Evolutionary conservation across 2,888 invertebrate genomes (phyloP), one percentile per base, ranked within the genome.

Genomic region (Apeira syringaria): DNA sequence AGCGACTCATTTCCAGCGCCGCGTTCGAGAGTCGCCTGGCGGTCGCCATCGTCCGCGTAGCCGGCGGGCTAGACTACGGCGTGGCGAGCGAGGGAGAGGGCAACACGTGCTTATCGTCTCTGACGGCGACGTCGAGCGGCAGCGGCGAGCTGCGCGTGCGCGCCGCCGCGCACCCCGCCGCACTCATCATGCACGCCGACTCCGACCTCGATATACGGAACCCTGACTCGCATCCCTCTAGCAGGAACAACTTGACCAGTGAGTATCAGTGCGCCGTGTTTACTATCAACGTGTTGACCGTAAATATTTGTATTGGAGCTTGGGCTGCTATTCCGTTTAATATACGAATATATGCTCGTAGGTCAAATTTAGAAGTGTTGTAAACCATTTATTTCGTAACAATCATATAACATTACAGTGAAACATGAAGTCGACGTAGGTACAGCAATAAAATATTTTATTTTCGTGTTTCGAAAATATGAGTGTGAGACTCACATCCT

Each of bases 11-110:
- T 15, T 26, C 0, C 67, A 95, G 98, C 75, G 95, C 97, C 59
- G 97, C 98, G 0, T 98, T 99, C 79, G 98, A 99, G 66, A 94
- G 96, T 67, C 95, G 97, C 31, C 91, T 98, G 64, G 96, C 98
- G 0, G 96, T 99, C 2, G 96, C 96, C 0, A 96, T 99, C 53
- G 83, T 99, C 4, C 93, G 98, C 12, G 91, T 98, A 15, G 90
- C 94, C 0, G 95, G 95, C 58, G 99, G 99, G 0, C 87, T 99
- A 38, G 97, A 98, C 86, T 96, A 94, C 76, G 92, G 94, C 3
- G 82, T 83, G 26, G 69, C 87, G 44, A 78, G 80, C 26, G 78
- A 77, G 18, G 91, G 87, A 34, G 91, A 91, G 28, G 81, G 80
- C 27, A 65, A 81, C 81, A 12, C 79, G 1, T 86, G 85, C 25